Percentiles rank a stretch among this genome's conserved stretches.
Conservation (phyloP, 2,113 vertebrate species). For the Circaetus gallicus region DNA sequence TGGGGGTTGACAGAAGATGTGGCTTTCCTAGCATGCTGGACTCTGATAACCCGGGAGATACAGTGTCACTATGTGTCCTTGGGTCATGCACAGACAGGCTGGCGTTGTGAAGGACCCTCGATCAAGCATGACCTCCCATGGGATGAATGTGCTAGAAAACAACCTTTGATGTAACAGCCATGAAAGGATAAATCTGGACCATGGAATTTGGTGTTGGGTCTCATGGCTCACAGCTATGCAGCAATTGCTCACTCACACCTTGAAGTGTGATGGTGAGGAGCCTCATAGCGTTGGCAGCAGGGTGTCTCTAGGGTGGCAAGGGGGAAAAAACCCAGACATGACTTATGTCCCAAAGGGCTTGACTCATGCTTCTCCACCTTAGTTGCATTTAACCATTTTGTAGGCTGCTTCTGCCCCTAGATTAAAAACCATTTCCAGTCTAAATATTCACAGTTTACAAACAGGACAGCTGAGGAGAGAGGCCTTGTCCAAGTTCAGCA, state of each 20-base stretch:
- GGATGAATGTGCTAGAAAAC: not conserved
- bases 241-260: not conserved
- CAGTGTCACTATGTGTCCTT: not conserved
- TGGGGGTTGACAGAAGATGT: not conserved
- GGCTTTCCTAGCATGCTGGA: slow-evolving; percentile 13
- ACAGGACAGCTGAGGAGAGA: not conserved
- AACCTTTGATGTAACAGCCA: not conserved
- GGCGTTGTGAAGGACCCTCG: not conserved
- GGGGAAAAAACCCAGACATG: not conserved
- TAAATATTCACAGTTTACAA: not conserved
- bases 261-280: not conserved
- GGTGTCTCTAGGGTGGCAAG: not conserved
- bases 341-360: not conserved
- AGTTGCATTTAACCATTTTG: accelerated
- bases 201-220: not conserved
- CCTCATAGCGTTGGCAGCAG: accelerated
- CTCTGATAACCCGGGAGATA: not conserved
- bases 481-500: not conserved
- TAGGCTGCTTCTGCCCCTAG: not conserved
- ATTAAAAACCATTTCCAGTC: not conserved
- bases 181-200: not conserved
- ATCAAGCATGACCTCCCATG: not conserved
- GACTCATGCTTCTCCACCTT: not conserved
- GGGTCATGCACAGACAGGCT: not conserved
- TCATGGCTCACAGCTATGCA: not conserved